Conservation (phyloP, 2,888 invertebrate species). For the Reticulitermes lucifugus region DNA sequence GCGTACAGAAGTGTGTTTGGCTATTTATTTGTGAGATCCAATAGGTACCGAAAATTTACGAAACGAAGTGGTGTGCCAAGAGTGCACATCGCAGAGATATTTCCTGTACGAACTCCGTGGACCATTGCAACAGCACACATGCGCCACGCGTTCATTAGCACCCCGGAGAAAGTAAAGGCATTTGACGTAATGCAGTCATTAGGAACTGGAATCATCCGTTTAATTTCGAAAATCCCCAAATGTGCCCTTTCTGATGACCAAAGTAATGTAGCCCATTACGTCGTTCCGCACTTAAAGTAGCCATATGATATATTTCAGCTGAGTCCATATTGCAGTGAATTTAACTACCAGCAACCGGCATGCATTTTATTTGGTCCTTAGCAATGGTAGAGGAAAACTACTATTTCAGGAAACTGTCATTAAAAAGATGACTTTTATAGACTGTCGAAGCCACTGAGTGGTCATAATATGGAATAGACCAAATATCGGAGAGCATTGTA, state of each 20-base stretch:
- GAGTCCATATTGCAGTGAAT: not conserved
- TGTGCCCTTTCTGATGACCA: not conserved
- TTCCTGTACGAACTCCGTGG: too few relatives aligned
- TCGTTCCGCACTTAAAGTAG: not conserved
- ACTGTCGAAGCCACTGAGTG: not conserved
- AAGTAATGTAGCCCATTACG: not conserved
- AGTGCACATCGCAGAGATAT: too few relatives aligned
- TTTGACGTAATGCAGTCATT: too few relatives aligned
- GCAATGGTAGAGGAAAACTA: not conserved
- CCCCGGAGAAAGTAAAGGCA: too few relatives aligned
- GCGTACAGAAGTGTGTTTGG: too few relatives aligned
- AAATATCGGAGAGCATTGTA: too few relatives aligned
- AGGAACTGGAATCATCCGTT: not conserved
- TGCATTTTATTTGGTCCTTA: not conserved
- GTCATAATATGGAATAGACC: too few relatives aligned
- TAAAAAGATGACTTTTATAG: not conserved
- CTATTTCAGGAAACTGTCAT: not conserved
- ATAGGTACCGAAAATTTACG: too few relatives aligned
- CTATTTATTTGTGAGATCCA: too few relatives aligned
- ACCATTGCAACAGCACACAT: too few relatives aligned
- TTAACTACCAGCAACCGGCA: not conserved
- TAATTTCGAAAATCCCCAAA: not conserved
- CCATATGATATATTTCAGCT: not conserved
- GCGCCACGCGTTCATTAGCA: too few relatives aligned
- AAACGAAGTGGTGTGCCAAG: too few relatives aligned